Conservation (phyloP, 2,113 vertebrate species). For the Varanus komodoensis region DNA sequence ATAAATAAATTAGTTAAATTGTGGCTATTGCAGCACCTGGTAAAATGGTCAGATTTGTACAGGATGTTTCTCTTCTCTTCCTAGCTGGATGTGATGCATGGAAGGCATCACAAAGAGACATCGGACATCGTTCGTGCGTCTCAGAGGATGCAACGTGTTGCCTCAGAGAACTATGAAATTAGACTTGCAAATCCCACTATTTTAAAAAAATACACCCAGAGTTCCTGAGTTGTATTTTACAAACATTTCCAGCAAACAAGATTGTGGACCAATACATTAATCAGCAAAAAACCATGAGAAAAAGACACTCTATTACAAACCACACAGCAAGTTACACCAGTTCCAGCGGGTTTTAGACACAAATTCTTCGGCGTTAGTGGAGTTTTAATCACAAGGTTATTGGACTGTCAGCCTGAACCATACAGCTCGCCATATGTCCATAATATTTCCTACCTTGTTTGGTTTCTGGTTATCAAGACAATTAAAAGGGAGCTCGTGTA, state of each 20-base stretch:
- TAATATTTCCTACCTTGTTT: slow-evolving; percentile 79
- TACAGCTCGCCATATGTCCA: slow-evolving; percentile 40
- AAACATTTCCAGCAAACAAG: slow-evolving; percentile 57
- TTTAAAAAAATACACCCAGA: slow-evolving; percentile 28
- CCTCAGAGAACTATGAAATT: background rate
- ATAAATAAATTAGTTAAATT: background rate
- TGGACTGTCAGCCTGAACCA: background rate
- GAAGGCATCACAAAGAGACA: background rate
- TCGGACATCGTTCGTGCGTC: background rate
- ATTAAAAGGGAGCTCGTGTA: slow-evolving; percentile 64
- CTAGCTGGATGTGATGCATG: background rate
- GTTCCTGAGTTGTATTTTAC: slow-evolving; percentile 50
- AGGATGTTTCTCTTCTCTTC: background rate
- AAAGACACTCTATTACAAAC: slow-evolving; percentile 36
- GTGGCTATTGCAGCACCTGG: background rate
- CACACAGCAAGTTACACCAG: slow-evolving; percentile 2
- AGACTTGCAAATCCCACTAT: background rate
- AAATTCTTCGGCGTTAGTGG: background rate
- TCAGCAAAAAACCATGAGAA: background rate
- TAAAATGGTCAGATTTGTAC: background rate
- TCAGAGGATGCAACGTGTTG: background rate
- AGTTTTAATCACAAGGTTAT: slow-evolving; percentile 14
- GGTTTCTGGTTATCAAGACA: slow-evolving; percentile 67
- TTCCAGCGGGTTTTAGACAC: background rate
- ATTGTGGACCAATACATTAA: slow-evolving; percentile 49